Base-by-base conservation (phyloP, 2,113 vertebrate species). In the Chloebia gouldiae region DNA sequence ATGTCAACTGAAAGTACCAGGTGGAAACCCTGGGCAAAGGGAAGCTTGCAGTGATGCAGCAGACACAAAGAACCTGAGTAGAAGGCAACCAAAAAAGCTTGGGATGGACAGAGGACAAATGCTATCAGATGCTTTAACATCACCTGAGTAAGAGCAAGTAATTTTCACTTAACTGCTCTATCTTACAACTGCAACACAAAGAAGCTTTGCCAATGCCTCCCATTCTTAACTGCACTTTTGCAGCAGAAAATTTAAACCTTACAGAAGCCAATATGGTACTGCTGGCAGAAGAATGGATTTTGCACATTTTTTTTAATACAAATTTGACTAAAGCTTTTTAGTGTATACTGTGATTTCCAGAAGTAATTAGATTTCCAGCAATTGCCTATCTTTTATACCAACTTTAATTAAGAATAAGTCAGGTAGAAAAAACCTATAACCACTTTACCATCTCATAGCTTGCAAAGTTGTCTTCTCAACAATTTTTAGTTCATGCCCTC, bases 1-100 rank as follows among this genome's bases (percentile, higher is more conserved):
- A 73, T 56, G 83, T 88, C 91, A 96, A 68, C 68, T 85, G 90
- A 92, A 81, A 77, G 75, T 7, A 21, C 33, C 88, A 87, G 81
- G 63, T 79, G 70, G 89, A 86, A 70, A 75, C 45, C 65, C 86
- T 68, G 86, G 81, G 42, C 25, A 27, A 54, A 80, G 53, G 10
- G 18, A 78, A 47, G 30, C 30, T 24, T 65, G 53, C 47, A 53
- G 61, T 1, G 0, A 21, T 49, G 31, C 49, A 61, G 71, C 0
- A 0, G 44, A n/a, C 23, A 39, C 42, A 8, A 7, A 40, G 39
- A 76, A 59, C 45, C 35, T 45, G 61, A 76, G 16, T 15, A 72
- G 37, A 81, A 45, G 56, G 33, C n/a, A 51, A 57, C 28, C 9
- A 88, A 54, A 73, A 59, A 56, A 63, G 13, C 39, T 40, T 4